Evolutionary conservation across 2,113 vertebrate genomes (phyloP), one percentile per base, ranked within the genome.

Genomic region (Gallinago media): DNA sequence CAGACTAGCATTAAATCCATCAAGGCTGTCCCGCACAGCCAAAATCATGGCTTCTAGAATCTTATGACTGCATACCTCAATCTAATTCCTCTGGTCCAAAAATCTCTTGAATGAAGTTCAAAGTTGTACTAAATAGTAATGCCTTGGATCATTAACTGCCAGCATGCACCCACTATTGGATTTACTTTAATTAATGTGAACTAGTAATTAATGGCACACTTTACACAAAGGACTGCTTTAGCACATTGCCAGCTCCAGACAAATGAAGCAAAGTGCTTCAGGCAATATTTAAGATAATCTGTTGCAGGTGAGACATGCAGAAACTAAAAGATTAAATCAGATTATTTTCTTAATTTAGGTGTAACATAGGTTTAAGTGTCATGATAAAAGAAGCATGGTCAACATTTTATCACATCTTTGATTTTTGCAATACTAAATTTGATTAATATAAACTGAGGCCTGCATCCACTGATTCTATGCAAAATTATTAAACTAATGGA

Each of bases 171-270:
- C n/a, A 26, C 65, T 47, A 89, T 46, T 75, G 63, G 67, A 85
- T 82, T 94, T 94, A 88, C 85, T 88, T 92, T 85, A 92, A 91
- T 76, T 95, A 95, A 84, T 26, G 8, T 61, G 93, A 83, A 19
- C 36, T 50, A 70, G 75, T 70, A 95, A 94, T 90, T 94, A 96
- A 88, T 46, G 19, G 27, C 68, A 75, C 12, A 49, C 46, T 90
- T 91, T 50, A 83, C 9, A 80, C 58, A 66, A 88, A 90, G 21
- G 71, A 56, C 32, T 85, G n/a, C 46, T 92, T 83, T 77, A 86
- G 38, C 42, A 74, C 26, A 50, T 27, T 89, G 55, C 50, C 72
- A 84, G 49, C 61, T 89, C 80, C 58, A 62, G 83, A 65, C 26
- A 86, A 85, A 90, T 72, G 78, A 85, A 88, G 50, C 59, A 44